Base-by-base conservation (phyloP, 2,113 vertebrate species). In the Ceyx cyanopectus region DNA sequence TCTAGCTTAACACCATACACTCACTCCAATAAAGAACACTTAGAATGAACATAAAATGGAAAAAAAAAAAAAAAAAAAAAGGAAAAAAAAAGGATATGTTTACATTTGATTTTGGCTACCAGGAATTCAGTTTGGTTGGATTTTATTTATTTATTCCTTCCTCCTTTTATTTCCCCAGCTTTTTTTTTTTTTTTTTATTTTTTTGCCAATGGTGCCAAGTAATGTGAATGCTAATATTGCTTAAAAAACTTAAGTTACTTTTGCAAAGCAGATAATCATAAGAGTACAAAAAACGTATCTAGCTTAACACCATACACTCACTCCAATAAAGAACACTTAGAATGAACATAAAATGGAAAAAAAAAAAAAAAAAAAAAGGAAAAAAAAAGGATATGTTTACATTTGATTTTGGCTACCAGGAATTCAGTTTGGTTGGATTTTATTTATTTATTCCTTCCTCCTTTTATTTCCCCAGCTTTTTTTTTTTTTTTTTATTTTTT, bases 141-240 rank as follows among this genome's bases (percentile, higher is more conserved):
- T n/a, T n/a, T n/a, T n/a, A n/a, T n/a, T n/a, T n/a, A n/a, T n/a
- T n/a, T n/a, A n/a, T n/a, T n/a, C n/a, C n/a, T n/a, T n/a, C n/a
- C n/a, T n/a, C n/a, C n/a, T n/a, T n/a, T n/a, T n/a, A n/a, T n/a
- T n/a, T n/a, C n/a, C n/a, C n/a, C n/a, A n/a, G n/a, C n/a, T 97
- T 98, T 98, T 98, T 74, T 54, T 70, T 41, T 98, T 98, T 98
- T 68, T 60, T 62, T 57, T 34, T 27, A 50, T 84, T 81, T 95
- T 97, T 99, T 99, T 98, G 98, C 99, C 99, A 99, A 98, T 98
- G 99, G 99, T 99, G 99, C 99, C 99, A 98, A 99, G 98, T 99
- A 99, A 99, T 98, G 98, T 98, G 98, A 99, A 99, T 99, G 99
- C 98, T 99, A 95, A 98, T 98, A 98, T 96, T 97, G 98, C 98